Evolutionary conservation across 2,113 vertebrate species (phyloP).

Genomic region (Isurus oxyrinchus): DNA sequence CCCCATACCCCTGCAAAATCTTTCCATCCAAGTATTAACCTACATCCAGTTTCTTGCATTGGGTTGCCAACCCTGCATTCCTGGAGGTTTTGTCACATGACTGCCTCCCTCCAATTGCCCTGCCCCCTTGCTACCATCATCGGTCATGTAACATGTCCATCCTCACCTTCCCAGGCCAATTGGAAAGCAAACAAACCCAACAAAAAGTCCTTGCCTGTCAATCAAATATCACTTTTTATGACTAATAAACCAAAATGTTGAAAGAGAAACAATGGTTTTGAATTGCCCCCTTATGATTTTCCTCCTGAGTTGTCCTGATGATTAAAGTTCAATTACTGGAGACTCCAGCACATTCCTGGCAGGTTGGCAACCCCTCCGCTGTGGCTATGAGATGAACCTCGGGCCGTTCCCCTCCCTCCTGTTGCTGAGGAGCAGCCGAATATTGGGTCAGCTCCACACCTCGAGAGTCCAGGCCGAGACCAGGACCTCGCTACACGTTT

Average conservation of each 20-base stretch:
- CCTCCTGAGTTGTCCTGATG: not conserved
- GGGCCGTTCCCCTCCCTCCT: not conserved
- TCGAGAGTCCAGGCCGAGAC: not conserved
- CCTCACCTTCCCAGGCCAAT: not conserved
- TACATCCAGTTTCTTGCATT: not conserved
- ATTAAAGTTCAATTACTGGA: not conserved
- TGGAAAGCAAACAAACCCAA: not conserved
- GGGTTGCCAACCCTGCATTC: not conserved
- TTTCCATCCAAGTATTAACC: not conserved
- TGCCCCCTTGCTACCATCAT: not conserved
- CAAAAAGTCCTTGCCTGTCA: not conserved
- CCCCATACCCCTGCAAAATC: too few species aligned
- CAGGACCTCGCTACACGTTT: not conserved
- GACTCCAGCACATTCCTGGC: not conserved
- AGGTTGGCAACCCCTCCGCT: not conserved
- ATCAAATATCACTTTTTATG: not conserved
- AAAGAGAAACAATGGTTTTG: too few species aligned
- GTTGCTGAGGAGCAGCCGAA: not conserved
- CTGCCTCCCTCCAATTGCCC: not conserved
- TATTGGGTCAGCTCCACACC: not conserved
- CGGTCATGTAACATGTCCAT: not conserved
- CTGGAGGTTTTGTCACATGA: not conserved
- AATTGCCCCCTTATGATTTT: not conserved
- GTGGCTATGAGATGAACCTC: not conserved
- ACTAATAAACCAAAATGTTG: not conserved